phyloP scores from a whole-genome alignment of 2,797 vertebrate genomes.

The Syncerus caffer region DNA sequence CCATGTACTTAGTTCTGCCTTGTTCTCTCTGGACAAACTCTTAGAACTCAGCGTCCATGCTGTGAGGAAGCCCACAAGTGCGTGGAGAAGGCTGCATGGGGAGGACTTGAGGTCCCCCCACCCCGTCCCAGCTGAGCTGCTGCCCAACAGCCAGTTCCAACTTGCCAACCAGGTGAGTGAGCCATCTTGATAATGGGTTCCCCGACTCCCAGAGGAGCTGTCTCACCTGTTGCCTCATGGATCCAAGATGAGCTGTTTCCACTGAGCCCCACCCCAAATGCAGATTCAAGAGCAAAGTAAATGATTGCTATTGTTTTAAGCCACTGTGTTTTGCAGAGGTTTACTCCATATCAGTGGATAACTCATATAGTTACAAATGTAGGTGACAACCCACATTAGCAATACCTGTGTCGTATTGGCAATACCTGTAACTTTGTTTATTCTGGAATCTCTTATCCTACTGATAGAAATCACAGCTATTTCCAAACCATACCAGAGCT shows the following conservation, averaged over 20 bases:
- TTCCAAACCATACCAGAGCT: not conserved
- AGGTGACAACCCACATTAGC: not conserved
- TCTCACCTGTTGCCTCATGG: not conserved
- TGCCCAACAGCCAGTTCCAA: not conserved
- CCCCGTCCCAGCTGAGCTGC: not conserved
- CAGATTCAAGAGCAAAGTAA: not conserved
- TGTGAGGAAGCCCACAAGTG: not conserved
- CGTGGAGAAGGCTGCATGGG: not conserved
- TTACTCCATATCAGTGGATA: not conserved
- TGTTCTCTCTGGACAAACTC: not conserved
- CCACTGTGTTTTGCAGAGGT: not conserved
- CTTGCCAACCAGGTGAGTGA: not conserved
- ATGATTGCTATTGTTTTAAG: not conserved
- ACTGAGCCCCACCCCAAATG: not conserved
- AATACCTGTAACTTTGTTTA: not conserved
- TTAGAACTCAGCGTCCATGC: not conserved
- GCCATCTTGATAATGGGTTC: not conserved
- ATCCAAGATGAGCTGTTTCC: not conserved
- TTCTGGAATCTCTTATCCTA: not conserved
- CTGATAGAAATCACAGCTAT: not conserved
- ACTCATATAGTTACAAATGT: not conserved
- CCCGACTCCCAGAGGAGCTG: not conserved
- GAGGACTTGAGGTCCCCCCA: not conserved
- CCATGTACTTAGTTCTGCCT: not conserved
- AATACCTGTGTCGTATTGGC: not conserved